A percentile compares a stretch with the other conserved stretches of the same genome.
phyloP scores from a whole-genome alignment of 1,140 invertebrate species.

The Bombus confusus region DNA sequence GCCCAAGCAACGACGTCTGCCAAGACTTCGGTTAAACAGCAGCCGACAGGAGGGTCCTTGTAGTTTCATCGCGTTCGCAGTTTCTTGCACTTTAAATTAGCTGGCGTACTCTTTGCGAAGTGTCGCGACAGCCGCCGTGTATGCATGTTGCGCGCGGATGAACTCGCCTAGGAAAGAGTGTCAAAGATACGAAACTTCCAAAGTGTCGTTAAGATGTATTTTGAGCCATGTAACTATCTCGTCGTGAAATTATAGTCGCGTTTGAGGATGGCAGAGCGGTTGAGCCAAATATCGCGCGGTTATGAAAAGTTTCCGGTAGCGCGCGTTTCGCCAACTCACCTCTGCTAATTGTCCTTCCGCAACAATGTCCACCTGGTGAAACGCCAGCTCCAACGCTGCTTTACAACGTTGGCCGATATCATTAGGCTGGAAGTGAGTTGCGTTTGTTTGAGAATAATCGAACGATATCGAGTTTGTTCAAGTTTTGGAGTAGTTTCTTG shows the following conservation, averaged over 20 bases:
- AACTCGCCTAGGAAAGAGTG: background rate
- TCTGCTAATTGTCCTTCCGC: background rate
- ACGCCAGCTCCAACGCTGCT: background rate
- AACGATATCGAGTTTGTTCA: background rate
- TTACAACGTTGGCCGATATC: background rate
- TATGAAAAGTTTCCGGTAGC: background rate
- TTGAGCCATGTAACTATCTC: background rate
- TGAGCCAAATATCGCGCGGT: background rate
- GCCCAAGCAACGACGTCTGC: background rate
- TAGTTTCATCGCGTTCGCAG: slow-evolving; percentile 21
- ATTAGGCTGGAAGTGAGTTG: background rate
- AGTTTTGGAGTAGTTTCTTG: background rate
- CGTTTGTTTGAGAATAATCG: background rate
- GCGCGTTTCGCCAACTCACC: background rate
- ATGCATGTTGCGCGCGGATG: background rate
- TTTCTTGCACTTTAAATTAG: slow-evolving; percentile 39
- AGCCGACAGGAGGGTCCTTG: background rate
- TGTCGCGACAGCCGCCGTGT: background rate
- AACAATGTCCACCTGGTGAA: background rate
- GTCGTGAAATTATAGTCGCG: background rate
- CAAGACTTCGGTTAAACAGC: slow-evolving; percentile 23
- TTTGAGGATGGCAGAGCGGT: background rate
- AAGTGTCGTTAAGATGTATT: slow-evolving; percentile 33
- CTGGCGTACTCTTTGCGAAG: background rate
- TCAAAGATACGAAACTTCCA: slow-evolving; percentile 19